Evolutionary conservation across 2,113 vertebrate genomes (phyloP).

Genomic region (Lophochroa leadbeateri): DNA sequence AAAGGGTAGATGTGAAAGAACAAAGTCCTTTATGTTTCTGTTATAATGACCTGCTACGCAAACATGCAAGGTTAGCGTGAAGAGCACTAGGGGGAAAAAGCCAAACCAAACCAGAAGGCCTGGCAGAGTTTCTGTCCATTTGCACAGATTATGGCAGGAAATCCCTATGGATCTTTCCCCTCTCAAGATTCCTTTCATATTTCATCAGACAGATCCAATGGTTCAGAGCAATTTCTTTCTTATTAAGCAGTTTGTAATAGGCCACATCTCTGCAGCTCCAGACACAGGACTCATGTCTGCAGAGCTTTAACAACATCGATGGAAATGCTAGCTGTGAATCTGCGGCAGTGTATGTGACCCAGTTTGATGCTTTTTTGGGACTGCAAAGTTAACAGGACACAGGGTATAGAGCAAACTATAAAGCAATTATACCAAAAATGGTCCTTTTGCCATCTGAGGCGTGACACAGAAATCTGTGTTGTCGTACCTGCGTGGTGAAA

Average conservation of each 20-base stretch:
- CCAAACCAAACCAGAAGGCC: background rate
- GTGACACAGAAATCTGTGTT: background rate
- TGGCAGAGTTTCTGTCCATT: background rate
- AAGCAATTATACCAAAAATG: background rate
- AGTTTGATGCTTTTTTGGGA: background rate
- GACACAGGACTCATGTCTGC: background rate
- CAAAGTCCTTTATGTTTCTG: background rate
- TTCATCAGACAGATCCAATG: background rate
- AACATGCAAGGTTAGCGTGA: background rate
- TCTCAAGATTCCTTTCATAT: background rate
- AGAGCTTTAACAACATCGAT: background rate
- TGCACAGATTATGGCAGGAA: background rate
- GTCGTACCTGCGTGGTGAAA: background rate
- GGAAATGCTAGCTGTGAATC: background rate
- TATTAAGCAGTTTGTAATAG: background rate
- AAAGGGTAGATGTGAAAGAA: background rate
- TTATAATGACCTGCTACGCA: background rate
- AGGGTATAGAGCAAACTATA: background rate
- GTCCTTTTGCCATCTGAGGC: background rate
- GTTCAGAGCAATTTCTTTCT: background rate
- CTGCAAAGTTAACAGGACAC: background rate
- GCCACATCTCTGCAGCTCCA: background rate
- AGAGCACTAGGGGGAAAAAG: background rate
- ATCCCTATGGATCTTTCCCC: background rate
- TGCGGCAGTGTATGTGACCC: background rate